phyloP scores from a whole-genome alignment of 2,113 vertebrate genomes.

The Takifugu bimaculatus region DNA sequence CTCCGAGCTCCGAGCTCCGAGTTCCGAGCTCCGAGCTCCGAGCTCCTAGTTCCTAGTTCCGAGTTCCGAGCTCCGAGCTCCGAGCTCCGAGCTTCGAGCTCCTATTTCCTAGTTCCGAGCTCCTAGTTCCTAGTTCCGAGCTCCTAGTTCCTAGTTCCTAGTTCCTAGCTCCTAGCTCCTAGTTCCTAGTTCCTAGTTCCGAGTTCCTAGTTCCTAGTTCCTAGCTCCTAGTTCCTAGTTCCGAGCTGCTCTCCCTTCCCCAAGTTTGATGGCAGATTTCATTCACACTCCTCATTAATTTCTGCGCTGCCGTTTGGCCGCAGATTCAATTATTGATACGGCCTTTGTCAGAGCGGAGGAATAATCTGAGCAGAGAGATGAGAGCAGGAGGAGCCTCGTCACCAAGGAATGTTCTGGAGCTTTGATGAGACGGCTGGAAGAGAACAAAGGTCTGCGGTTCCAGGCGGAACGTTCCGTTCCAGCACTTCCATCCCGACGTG shows the following conservation, averaged over 20 bases:
- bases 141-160: too few species aligned
- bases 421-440: background rate
- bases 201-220: too few species aligned
- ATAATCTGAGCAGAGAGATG: conserved; percentile 47
- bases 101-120: too few species aligned
- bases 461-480: background rate
- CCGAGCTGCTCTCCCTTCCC: conserved; percentile 28
- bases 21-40: too few species aligned
- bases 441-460: background rate
- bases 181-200: too few species aligned
- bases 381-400: conserved; percentile 27
- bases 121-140: too few species aligned
- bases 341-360: conserved; percentile 48
- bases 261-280: conserved; percentile 57
- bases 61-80: too few species aligned
- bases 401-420: conserved; percentile 16
- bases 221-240: background rate
- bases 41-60: too few species aligned
- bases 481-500: background rate
- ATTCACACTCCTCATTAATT: conserved; percentile 61
- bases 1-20: too few species aligned
- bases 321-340: conserved; percentile 73
- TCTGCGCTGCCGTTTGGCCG: conserved; percentile 44
- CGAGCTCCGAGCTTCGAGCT: too few species aligned
- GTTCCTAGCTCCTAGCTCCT: too few species aligned